These are phyloP conservation scores for Nemopilema nomurai DNA, from an alignment of 30 jellyfish, hydroid and myxozoan species.

Conservation along the genomic window DNA sequence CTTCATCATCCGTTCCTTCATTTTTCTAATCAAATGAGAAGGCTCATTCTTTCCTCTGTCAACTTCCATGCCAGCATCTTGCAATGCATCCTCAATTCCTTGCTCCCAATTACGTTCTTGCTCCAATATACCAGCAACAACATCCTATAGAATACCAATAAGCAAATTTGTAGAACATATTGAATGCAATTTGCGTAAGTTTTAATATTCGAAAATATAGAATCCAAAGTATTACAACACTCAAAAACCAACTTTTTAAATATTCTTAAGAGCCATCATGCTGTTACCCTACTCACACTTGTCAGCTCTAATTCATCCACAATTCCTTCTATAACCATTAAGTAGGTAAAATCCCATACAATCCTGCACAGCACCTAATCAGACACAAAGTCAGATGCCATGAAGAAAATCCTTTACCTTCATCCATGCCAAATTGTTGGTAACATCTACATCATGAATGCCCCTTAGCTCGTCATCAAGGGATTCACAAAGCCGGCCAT, in stretches of 20 bases:
- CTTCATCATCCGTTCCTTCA: conserved; percentile 48
- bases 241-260: too few species aligned
- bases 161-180: background rate
- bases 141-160: conserved; percentile 19
- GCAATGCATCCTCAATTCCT: conserved; percentile 82
- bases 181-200: too few species aligned
- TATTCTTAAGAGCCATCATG: too few species aligned
- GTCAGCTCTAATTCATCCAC: too few species aligned
- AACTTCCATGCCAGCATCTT: conserved; percentile 60
- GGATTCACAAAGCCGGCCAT: conserved; percentile 80
- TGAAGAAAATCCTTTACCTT: conserved; percentile 81
- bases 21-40: conserved; percentile 46
- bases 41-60: conserved; percentile 64
- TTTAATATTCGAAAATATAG: too few species aligned
- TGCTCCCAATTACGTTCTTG: conserved; percentile 93
- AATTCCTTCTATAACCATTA: too few species aligned
- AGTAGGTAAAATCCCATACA: too few species aligned
- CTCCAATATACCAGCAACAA: conserved; percentile 30
- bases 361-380: too few species aligned
- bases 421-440: conserved; percentile 67
- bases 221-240: too few species aligned
- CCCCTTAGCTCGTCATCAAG: conserved; percentile 50
- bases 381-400: too few species aligned
- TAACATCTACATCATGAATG: conserved; percentile 48
- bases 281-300: too few species aligned